These are phyloP conservation scores for Dryocosmus kuriphilus DNA, from an alignment of 2,888 invertebrate genomes.

Conservation along the genomic window DNA sequence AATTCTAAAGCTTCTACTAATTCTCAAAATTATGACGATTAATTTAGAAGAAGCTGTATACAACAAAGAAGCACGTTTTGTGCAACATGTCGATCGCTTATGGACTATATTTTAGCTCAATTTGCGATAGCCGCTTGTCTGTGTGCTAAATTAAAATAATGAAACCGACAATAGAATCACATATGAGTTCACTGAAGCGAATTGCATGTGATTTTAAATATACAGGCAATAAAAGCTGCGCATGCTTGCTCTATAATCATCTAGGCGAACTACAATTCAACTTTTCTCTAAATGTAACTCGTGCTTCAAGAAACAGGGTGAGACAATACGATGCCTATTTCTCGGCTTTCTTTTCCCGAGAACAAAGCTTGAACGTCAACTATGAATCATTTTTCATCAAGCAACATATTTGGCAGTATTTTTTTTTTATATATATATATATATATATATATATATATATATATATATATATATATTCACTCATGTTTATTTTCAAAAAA, in stretches of 20 bases:
- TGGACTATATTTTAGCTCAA: neutral
- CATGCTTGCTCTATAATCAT: constrained; percentile 36
- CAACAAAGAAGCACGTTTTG: constrained; percentile 23
- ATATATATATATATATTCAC: neutral
- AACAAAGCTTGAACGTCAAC: neutral
- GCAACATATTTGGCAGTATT: neutral
- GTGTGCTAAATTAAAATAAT: constrained; percentile 28
- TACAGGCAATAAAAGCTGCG: constrained; percentile 39
- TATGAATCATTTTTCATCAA: neutral
- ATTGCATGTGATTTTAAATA: constrained; percentile 35
- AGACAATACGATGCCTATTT: neutral
- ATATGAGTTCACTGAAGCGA: constrained; percentile 37
- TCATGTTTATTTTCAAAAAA: neutral
- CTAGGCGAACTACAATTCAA: constrained; percentile 27
- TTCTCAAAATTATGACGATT: neutral
- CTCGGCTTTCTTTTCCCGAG: neutral
- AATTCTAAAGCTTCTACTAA: constrained; percentile 11
- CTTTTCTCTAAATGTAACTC: constrained; percentile 18
- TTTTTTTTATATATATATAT: neutral
- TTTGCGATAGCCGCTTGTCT: neutral
- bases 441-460: neutral
- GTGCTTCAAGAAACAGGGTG: constrained; percentile 31
- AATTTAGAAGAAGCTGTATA: constrained; percentile 23
- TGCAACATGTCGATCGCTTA: constrained; percentile 7
- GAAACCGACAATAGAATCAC: constrained; percentile 26